Percentiles rank a stretch among this genome's conserved stretches.
These are phyloP conservation scores for Anarsia innoxiella DNA, from an alignment of 2,888 invertebrate genomes.

Conservation along the genomic window DNA sequence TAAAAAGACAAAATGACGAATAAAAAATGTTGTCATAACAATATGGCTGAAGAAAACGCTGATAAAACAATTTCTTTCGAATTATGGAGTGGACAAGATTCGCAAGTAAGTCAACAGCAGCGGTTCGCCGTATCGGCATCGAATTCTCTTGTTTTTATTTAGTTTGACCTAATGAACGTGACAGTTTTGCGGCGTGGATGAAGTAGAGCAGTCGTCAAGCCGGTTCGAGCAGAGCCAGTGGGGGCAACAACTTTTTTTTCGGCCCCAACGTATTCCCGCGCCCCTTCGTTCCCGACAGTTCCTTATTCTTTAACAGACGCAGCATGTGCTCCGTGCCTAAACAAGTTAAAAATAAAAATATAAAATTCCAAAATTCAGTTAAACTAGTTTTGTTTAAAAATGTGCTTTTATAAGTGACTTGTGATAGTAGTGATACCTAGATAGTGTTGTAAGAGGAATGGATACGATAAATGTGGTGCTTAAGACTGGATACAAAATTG, in stretches of 20 bases:
- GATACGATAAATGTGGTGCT: constrained; percentile 58
- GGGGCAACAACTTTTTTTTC: constrained; percentile 68
- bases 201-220: constrained; percentile 48
- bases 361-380: constrained; percentile 6
- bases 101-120: constrained; percentile 6
- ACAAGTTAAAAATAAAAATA: constrained; percentile 12
- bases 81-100: no score
- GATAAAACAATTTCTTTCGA: no score
- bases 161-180: not conserved
- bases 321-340: constrained; percentile 40
- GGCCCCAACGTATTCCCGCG: constrained; percentile 62
- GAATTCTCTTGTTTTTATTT: constrained; percentile 3
- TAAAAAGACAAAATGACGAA: not conserved
- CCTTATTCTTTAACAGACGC: constrained; percentile 55
- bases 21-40: not conserved
- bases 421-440: no score
- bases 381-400: not conserved
- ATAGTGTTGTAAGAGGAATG: constrained; percentile 30
- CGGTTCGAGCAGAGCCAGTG: constrained; percentile 51
- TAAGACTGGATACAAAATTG: constrained; percentile 64
- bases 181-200: constrained; percentile 1
- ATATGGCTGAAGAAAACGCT: constrained; percentile 8
- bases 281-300: constrained; percentile 58
- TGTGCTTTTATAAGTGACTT: not conserved
- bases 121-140: not conserved